Conservation (phyloP, 2,888 invertebrate genomes). For the Drosophila fungiperda region DNA sequence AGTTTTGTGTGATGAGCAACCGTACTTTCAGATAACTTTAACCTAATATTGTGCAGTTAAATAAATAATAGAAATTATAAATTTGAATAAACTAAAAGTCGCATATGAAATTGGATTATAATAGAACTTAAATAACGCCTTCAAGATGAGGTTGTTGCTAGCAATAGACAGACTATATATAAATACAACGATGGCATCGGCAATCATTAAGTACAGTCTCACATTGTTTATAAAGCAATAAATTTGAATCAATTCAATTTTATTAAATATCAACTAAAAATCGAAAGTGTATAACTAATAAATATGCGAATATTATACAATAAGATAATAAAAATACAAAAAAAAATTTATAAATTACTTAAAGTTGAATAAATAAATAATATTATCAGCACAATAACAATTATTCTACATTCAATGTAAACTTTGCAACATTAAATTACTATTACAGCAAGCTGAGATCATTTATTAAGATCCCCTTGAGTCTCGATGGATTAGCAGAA, state of each 20-base stretch:
- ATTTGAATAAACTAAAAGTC: slow-evolving; percentile 42
- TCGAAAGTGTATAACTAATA: slow-evolving; percentile 32
- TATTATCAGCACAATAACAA: slow-evolving; percentile 41
- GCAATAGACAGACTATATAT: slow-evolving; percentile 47
- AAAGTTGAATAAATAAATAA: slow-evolving; percentile 49
- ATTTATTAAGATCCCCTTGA: neutral
- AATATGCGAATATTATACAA: slow-evolving; percentile 58
- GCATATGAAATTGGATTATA: slow-evolving; percentile 47
- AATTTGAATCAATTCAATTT: slow-evolving; percentile 35
- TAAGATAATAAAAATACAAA: slow-evolving; percentile 46
- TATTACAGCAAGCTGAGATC: slow-evolving; percentile 36
- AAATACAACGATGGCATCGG: slow-evolving; percentile 28
- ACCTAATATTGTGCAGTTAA: slow-evolving; percentile 35
- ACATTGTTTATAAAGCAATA: slow-evolving; percentile 46
- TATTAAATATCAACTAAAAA: slow-evolving; percentile 34
- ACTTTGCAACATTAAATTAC: slow-evolving; percentile 22
- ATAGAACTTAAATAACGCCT: slow-evolving; percentile 39
- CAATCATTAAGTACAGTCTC: slow-evolving; percentile 19
- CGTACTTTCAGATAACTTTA: slow-evolving; percentile 41
- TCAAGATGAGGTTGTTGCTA: slow-evolving; percentile 35
- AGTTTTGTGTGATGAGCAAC: slow-evolving; percentile 20
- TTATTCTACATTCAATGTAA: slow-evolving; percentile 26
- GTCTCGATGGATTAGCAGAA: slow-evolving; percentile 1
- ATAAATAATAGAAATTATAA: slow-evolving; percentile 22
- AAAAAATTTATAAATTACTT: slow-evolving; percentile 43